Conservation (phyloP, 2,113 vertebrate species). For the Heterotilapia buettikoferi region DNA sequence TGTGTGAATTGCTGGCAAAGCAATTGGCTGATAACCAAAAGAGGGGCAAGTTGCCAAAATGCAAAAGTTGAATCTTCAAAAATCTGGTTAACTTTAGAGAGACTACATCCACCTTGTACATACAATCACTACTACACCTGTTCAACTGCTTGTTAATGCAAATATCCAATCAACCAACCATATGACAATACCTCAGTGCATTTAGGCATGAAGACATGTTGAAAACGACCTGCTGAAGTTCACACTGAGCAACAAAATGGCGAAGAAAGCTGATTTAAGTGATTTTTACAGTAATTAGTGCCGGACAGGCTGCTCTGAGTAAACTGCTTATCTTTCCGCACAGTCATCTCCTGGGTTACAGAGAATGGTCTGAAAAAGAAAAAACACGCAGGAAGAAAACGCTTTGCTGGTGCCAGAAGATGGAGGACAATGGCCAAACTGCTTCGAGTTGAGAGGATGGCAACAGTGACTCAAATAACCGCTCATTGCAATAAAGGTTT, state of each 20-base stretch:
- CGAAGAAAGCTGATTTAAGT: background rate
- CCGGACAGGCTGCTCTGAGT: background rate
- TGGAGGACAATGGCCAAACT: background rate
- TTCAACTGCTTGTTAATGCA: background rate
- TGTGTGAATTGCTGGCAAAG: background rate
- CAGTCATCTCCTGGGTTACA: background rate
- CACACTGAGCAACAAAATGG: background rate
- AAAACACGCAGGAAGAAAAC: background rate
- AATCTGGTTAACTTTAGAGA: background rate
- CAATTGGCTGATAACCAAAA: background rate
- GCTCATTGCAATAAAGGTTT: background rate
- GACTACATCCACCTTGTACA: background rate
- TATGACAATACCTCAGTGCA: accelerated
- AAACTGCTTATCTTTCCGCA: background rate
- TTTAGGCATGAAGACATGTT: background rate
- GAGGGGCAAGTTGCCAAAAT: accelerated
- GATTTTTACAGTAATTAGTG: background rate
- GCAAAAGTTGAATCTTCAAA: background rate
- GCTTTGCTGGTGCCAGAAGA: background rate
- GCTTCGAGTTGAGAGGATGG: accelerated
- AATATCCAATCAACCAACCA: background rate
- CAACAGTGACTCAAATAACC: background rate
- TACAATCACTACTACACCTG: background rate
- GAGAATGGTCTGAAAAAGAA: background rate
- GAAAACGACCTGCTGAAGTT: background rate